Evolutionary conservation across 2,888 invertebrate genomes (phyloP).

Genomic region (Apamea epomidion): DNA sequence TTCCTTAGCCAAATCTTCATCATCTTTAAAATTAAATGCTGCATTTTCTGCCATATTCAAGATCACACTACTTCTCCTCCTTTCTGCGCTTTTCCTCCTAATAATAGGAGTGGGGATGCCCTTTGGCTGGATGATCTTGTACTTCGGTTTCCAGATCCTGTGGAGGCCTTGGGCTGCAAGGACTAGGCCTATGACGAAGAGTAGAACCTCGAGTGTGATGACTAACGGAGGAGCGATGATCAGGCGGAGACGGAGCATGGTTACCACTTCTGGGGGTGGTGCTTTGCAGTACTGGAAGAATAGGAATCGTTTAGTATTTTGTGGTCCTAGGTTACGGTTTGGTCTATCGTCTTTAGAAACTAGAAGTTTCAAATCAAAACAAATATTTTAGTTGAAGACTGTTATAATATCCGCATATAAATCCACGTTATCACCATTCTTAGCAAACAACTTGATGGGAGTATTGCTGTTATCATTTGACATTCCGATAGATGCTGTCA

Average conservation of each 20-base stretch:
- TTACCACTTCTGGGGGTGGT: conserved; percentile 83
- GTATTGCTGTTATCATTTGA: not conserved
- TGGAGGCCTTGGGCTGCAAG: conserved; percentile 83
- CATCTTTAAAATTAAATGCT: conserved; percentile 69
- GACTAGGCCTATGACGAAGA: conserved; percentile 85
- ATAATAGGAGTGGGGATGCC: conserved; percentile 59
- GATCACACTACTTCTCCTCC: conserved; percentile 75
- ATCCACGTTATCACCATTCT: not conserved
- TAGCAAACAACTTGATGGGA: not conserved
- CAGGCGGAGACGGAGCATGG: conserved; percentile 86
- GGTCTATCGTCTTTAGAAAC: not conserved
- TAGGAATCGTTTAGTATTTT: conserved; percentile 8
- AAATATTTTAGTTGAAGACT: not conserved
- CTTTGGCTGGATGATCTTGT: conserved; percentile 74
- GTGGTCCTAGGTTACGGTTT: not conserved
- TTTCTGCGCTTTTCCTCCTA: conserved; percentile 68
- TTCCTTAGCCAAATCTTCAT: conserved; percentile 80
- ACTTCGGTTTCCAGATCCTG: conserved; percentile 79
- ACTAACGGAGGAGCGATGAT: conserved; percentile 88
- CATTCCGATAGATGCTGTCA: not conserved
- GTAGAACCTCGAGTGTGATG: conserved; percentile 83
- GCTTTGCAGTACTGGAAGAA: conserved; percentile 80
- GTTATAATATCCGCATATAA: not conserved
- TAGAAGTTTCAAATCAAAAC: not conserved
- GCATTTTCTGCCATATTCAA: conserved; percentile 76